Evolutionary conservation across 2,113 vertebrate species (phyloP).

Genomic region (Campylomormyrus tamandua): DNA sequence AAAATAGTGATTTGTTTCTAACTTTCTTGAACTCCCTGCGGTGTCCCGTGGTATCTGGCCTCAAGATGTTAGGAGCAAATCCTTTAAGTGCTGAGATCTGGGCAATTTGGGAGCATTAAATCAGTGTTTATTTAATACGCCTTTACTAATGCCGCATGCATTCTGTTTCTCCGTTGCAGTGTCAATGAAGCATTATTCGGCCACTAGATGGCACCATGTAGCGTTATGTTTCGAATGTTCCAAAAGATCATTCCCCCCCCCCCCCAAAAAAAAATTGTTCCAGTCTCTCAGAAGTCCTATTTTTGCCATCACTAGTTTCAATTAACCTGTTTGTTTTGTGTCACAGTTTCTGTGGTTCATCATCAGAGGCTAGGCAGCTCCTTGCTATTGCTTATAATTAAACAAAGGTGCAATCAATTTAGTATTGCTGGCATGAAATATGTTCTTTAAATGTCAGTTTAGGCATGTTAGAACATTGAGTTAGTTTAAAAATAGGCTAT

Average conservation of each 20-base stretch:
- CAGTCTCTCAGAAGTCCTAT: background rate
- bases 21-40: background rate
- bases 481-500: background rate
- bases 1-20: background rate
- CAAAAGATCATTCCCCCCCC: background rate
- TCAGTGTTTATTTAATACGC: background rate
- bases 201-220: background rate
- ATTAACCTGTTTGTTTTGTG: background rate
- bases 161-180: background rate
- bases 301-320: background rate
- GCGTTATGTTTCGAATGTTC: background rate
- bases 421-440: background rate
- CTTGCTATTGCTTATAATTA: background rate
- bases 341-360: background rate
- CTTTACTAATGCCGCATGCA: background rate
- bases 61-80: background rate
- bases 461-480: background rate
- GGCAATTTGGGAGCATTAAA: background rate
- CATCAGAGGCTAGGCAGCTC: background rate
- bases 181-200: background rate
- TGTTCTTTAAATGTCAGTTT: background rate
- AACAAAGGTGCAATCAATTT: background rate
- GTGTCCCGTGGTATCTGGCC: background rate
- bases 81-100: background rate
- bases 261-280: background rate